Percentiles rank a stretch among this genome's conserved stretches.
These are phyloP conservation scores for Drosophila incognita DNA, from an alignment of 2,888 invertebrate genomes.

Conservation along the genomic window DNA sequence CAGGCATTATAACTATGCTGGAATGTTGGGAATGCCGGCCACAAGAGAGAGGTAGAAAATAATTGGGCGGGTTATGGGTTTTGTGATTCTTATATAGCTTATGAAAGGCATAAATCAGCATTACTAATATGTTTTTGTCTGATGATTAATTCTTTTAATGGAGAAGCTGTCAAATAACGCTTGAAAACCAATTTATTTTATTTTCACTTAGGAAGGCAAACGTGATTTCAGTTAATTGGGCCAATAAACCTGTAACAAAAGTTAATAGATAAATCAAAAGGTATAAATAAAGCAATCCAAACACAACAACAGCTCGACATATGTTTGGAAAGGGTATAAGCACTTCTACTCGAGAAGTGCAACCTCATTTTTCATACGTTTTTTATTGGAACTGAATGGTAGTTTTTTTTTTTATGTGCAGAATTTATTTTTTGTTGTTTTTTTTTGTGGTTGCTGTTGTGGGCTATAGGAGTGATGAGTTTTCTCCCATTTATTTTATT, in stretches of 20 bases:
- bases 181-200: background rate
- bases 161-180: background rate
- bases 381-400: slow-evolving; percentile 46
- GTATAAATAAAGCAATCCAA: background rate
- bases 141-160: background rate
- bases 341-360: background rate
- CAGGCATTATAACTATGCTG: slow-evolving; percentile 35
- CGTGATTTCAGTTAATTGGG: background rate
- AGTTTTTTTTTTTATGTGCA: slow-evolving; percentile 25
- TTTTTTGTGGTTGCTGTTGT: slow-evolving; percentile 21
- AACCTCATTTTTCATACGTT: slow-evolving; percentile 49
- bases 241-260: background rate
- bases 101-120: background rate
- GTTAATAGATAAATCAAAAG: background rate
- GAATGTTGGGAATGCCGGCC: slow-evolving; percentile 10
- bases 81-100: background rate
- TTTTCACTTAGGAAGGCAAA: background rate
- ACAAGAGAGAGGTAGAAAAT: background rate
- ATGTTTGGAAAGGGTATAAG: slow-evolving; percentile 27
- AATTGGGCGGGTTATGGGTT: background rate
- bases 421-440: slow-evolving; percentile 17
- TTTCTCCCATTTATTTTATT: slow-evolving; percentile 18
- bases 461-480: slow-evolving; percentile 48
- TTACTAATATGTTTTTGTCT: background rate
- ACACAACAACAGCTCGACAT: background rate